Percentiles rank a stretch among this genome's conserved stretches.
Evolutionary conservation across 2,888 invertebrate species (phyloP).

Genomic region (Nebria salina): DNA sequence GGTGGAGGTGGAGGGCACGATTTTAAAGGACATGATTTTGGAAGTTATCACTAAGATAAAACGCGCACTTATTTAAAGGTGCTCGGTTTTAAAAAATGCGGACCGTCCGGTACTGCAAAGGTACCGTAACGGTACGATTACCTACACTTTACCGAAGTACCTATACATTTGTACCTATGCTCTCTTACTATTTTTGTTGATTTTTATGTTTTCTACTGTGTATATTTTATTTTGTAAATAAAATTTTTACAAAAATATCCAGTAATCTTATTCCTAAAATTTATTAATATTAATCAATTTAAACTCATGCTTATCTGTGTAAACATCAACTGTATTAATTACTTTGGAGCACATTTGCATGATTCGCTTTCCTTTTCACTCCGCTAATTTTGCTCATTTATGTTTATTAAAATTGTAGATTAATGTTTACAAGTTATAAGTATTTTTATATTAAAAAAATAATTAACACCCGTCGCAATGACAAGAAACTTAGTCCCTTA

Average conservation of each 20-base stretch:
- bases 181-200: not conserved
- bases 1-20: conserved; percentile 46
- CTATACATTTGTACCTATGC: not conserved
- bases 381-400: not conserved
- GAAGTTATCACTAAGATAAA: conserved; percentile 42
- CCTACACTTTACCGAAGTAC: not conserved
- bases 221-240: conserved; percentile 9
- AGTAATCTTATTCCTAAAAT: not conserved
- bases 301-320: too few relatives aligned
- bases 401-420: not conserved
- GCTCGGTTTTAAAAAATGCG: too few relatives aligned
- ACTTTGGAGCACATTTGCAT: not conserved
- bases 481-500: too few relatives aligned
- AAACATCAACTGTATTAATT: too few relatives aligned
- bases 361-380: not conserved
- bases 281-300: too few relatives aligned
- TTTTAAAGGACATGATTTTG: conserved; percentile 47
- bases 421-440: too few relatives aligned
- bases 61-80: too few relatives aligned
- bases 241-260: not conserved
- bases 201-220: conserved; percentile 4
- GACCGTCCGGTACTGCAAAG: too few relatives aligned
- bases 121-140: too few relatives aligned
- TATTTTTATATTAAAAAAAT: too few relatives aligned
- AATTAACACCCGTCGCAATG: too few relatives aligned